Conservation (phyloP, 2,797 vertebrate species). For the Setipinna tenuifilis region DNA sequence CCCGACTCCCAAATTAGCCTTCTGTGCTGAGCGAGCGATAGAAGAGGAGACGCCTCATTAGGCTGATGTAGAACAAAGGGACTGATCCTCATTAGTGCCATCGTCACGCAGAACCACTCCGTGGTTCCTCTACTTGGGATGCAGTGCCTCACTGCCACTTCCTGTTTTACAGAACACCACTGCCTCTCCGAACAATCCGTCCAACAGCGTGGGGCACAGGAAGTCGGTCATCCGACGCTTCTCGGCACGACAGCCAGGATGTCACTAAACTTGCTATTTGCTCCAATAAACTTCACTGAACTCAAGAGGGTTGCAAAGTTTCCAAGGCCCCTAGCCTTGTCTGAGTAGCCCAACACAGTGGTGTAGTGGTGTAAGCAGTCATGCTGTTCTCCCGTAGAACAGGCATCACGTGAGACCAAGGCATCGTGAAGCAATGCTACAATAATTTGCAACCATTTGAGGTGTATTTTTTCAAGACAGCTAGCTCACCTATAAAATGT, state of each 20-base stretch:
- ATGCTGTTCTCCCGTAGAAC: not conserved
- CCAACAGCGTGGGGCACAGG: not conserved
- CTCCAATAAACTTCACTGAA: not conserved
- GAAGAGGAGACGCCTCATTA: slow-evolving; percentile 31
- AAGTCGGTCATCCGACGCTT: not conserved
- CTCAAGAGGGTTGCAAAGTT: not conserved
- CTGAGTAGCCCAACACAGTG: not conserved
- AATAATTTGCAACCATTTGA: too few species aligned
- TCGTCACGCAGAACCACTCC: slow-evolving; percentile 13
- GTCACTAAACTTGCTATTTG: not conserved
- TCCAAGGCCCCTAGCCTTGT: too few species aligned
- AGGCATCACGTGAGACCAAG: not conserved
- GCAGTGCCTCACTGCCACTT: slow-evolving; percentile 22
- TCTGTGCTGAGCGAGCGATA: not conserved
- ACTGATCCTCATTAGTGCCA: slow-evolving; percentile 47
- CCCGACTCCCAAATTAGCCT: slow-evolving; percentile 37
- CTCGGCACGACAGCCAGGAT: not conserved
- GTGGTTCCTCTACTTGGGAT: slow-evolving; percentile 27
- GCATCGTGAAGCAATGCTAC: too few species aligned
- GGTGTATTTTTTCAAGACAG: too few species aligned
- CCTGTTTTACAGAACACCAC: slow-evolving; percentile 38
- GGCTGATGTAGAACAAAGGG: slow-evolving; percentile 19
- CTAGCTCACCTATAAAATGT: too few species aligned
- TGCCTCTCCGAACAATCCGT: not conserved
- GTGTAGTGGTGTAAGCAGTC: not conserved